Conservation (phyloP, 2,888 invertebrate species). For the Drosophila meridionalis region DNA sequence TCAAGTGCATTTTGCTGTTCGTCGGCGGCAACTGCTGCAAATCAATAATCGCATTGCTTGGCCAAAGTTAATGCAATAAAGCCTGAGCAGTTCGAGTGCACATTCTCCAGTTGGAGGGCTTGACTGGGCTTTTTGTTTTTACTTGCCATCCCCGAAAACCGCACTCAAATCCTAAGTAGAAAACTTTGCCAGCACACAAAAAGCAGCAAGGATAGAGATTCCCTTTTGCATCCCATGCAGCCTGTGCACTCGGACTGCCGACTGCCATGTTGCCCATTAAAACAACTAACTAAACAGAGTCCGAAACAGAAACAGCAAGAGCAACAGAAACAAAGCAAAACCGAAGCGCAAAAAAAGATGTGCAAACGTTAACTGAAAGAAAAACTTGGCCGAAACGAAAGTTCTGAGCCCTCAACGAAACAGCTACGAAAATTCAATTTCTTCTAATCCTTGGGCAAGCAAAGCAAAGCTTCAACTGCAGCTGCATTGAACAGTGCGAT, state of each 20-base stretch:
- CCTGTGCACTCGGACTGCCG: constrained; percentile 16
- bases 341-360: constrained; percentile 11
- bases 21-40: constrained; percentile 48
- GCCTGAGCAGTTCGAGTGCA: constrained; percentile 44
- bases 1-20: constrained; percentile 74
- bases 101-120: constrained; percentile 23
- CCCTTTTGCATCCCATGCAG: constrained; percentile 25
- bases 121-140: constrained; percentile 43
- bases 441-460: constrained; percentile 57
- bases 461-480: constrained; percentile 44
- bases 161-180: constrained; percentile 68
- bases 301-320: constrained; percentile 37
- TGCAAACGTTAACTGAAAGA: constrained; percentile 57
- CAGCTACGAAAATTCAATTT: constrained; percentile 63
- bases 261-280: constrained; percentile 44
- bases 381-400: constrained; percentile 61
- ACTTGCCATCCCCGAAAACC: constrained; percentile 50
- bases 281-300: constrained; percentile 66
- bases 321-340: constrained; percentile 19
- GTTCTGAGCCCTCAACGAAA: constrained; percentile 34
- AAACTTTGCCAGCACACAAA: constrained; percentile 60
- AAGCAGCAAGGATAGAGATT: constrained; percentile 24
- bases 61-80: constrained; percentile 63
- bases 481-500: constrained; percentile 42
- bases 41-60: constrained; percentile 75